These are phyloP conservation scores for Coreius guichenoti DNA, from an alignment of 2,797 vertebrate species.

Conservation along the genomic window DNA sequence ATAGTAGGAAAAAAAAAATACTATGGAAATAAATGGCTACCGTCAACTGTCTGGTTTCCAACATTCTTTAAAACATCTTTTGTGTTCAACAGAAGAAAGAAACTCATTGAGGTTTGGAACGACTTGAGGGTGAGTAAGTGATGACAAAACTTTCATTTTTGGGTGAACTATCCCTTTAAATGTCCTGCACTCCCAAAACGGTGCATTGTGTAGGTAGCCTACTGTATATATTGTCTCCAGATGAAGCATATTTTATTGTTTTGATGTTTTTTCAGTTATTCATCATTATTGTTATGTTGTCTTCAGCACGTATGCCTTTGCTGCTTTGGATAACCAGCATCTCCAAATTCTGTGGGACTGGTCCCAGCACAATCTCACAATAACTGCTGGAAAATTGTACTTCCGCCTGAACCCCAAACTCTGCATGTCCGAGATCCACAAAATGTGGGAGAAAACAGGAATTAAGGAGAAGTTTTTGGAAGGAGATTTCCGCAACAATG, in stretches of 20 bases:
- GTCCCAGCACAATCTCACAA: conserved; percentile 95
- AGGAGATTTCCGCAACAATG: conserved; percentile 90
- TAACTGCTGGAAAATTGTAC: conserved; percentile 89
- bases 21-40: too few species aligned
- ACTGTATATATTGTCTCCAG: neutral
- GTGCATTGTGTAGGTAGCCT: neutral
- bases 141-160: too few species aligned
- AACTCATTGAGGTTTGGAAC: too few species aligned
- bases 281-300: neutral
- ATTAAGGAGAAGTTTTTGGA: conserved; percentile 86
- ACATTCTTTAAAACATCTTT: too few species aligned
- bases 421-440: conserved; percentile 94
- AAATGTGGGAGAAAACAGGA: conserved; percentile 92
- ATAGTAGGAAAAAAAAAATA: too few species aligned
- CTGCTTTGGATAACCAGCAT: conserved; percentile 94
- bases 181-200: neutral
- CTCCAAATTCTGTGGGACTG: conserved; percentile 98
- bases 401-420: conserved; percentile 94
- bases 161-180: neutral
- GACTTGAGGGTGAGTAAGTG: too few species aligned
- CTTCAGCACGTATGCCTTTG: conserved; percentile 91
- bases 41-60: too few species aligned
- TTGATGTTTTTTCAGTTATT: neutral
- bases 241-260: conserved; percentile 14
- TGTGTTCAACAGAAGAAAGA: too few species aligned